A percentile compares a stretch with the other conserved stretches of the same genome.
Evolutionary conservation across 92 coral and sea anemone genomes (phyloP).

Genomic region (Blastomussa wellsi): DNA sequence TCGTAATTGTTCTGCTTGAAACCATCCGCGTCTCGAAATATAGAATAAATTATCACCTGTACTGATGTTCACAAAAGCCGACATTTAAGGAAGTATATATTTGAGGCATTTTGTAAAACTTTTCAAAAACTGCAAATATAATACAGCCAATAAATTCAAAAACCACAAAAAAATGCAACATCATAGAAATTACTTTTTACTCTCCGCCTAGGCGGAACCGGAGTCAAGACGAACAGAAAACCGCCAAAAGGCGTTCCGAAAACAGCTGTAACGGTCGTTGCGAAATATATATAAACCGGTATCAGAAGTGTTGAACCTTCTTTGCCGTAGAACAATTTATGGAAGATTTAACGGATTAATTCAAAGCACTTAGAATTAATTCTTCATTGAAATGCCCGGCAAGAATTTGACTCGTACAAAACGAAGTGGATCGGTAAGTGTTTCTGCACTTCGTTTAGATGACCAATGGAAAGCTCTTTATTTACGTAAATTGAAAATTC

Average conservation of each 20-base stretch:
- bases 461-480: background rate
- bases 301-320: background rate
- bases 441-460: background rate
- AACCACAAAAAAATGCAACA: background rate
- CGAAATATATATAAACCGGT: background rate
- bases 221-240: background rate
- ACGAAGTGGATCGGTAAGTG: background rate
- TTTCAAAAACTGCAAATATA: background rate
- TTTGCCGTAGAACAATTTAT: background rate
- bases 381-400: background rate
- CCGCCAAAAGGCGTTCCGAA: background rate
- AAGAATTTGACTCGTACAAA: background rate
- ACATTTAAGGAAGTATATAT: too few species aligned
- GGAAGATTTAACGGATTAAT: background rate
- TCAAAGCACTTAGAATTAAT: background rate
- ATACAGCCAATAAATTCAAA: background rate
- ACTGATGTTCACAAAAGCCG: too few species aligned
- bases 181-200: background rate
- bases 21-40: too few species aligned
- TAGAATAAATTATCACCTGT: too few species aligned
- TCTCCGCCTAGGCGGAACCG: background rate
- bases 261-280: background rate
- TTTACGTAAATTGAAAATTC: background rate
- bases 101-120: background rate
- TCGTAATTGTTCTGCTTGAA: too few species aligned